Evolutionary conservation across 2,797 vertebrate species (phyloP).

Genomic region (Heteromormyrus szaboi): DNA sequence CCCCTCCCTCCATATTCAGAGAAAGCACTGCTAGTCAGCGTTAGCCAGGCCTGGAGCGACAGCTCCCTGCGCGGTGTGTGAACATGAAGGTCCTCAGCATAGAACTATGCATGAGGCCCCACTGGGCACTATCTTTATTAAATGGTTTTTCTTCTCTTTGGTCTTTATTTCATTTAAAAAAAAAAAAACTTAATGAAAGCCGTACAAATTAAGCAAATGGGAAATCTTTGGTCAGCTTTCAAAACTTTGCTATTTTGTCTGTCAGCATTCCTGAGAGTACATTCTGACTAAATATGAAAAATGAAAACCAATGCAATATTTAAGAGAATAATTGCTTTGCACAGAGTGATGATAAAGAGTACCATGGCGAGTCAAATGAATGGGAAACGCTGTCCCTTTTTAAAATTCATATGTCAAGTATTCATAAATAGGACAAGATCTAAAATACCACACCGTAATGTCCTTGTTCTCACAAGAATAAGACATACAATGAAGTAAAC

Average conservation of each 20-base stretch:
- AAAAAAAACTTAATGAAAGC: background rate
- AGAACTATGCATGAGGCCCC: background rate
- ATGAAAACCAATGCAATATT: constrained; percentile 63
- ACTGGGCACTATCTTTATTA: background rate
- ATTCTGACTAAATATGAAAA: constrained; percentile 28
- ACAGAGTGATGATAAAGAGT: constrained; percentile 63
- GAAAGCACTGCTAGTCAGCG: background rate
- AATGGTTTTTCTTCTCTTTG: constrained; percentile 2
- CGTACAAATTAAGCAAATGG: background rate
- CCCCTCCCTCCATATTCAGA: background rate
- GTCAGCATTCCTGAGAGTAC: background rate
- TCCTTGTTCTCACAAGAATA: background rate
- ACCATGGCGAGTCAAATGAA: constrained; percentile 22
- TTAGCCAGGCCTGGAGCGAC: background rate
- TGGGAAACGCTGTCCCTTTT: background rate
- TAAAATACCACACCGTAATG: background rate
- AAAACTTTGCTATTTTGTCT: background rate
- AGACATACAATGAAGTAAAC: background rate
- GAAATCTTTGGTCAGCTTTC: background rate
- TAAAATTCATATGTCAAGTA: background rate
- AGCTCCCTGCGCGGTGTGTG: background rate
- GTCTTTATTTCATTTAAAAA: background rate
- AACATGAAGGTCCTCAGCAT: background rate
- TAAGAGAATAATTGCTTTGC: constrained; percentile 60
- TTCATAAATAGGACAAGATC: background rate